Evolutionary conservation across 2,888 invertebrate genomes (phyloP).

Genomic region (Drosophila infuscata): DNA sequence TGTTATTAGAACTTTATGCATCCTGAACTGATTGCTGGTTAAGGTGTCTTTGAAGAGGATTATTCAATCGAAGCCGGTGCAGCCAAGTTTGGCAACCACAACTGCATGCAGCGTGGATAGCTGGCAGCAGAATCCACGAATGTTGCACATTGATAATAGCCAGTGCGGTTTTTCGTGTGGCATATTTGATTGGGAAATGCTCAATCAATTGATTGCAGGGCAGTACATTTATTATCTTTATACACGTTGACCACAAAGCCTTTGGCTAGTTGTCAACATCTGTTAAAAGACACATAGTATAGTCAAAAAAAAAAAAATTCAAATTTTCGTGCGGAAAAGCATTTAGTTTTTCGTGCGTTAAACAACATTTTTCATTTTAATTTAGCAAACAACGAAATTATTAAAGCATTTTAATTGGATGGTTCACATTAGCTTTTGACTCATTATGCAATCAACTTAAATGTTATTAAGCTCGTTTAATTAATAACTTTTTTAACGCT

Average conservation of each 20-base stretch:
- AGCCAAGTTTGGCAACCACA: slow-evolving; percentile 20
- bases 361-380: neutral
- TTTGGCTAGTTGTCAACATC: neutral
- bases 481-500: slow-evolving; percentile 24
- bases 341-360: neutral
- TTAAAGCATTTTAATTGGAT: neutral
- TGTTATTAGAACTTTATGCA: neutral
- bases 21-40: neutral
- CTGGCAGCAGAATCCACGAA: neutral
- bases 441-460: neutral
- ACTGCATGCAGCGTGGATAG: slow-evolving; percentile 13
- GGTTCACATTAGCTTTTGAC: neutral
- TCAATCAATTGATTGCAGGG: slow-evolving; percentile 36
- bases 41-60: slow-evolving; percentile 5
- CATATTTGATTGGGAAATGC: slow-evolving; percentile 57
- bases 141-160: slow-evolving; percentile 6
- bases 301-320: too few species aligned
- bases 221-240: slow-evolving; percentile 19
- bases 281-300: too few species aligned
- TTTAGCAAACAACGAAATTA: neutral
- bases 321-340: neutral
- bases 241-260: slow-evolving; percentile 7
- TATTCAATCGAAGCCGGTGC: slow-evolving; percentile 20
- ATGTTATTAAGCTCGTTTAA: slow-evolving; percentile 6
- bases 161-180: slow-evolving; percentile 19